Evolutionary conservation across 2,888 invertebrate genomes (phyloP).

Genomic region (Cepaea hortensis): DNA sequence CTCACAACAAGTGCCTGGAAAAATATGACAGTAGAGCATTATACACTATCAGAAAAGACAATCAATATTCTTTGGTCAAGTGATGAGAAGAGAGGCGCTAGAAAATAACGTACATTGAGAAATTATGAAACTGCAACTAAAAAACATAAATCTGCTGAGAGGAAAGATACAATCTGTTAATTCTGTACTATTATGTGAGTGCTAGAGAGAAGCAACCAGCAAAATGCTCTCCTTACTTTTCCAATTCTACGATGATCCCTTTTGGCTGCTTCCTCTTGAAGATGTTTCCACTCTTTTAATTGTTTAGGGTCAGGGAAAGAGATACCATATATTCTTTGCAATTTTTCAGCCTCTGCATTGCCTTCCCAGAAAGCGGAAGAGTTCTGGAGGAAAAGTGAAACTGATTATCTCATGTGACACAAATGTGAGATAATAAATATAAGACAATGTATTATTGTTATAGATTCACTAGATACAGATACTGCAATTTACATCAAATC

Average conservation of each 20-base stretch:
- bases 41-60: too few species aligned
- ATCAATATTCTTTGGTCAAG: too few species aligned
- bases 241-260: slow-evolving; percentile 97
- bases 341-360: slow-evolving; percentile 91
- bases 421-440: neutral
- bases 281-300: slow-evolving; percentile 96
- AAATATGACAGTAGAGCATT: too few species aligned
- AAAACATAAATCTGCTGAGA: too few species aligned
- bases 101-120: too few species aligned
- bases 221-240: slow-evolving; percentile 76
- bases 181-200: neutral
- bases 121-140: too few species aligned
- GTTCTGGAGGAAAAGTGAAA: slow-evolving; percentile 72
- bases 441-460: neutral
- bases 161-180: neutral
- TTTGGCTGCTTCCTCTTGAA: slow-evolving; percentile 98
- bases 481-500: too few species aligned
- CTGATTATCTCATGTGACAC: neutral
- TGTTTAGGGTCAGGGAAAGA: slow-evolving; percentile 97
- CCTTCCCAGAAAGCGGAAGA: slow-evolving; percentile 96
- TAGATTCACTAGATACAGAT: too few species aligned
- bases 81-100: too few species aligned
- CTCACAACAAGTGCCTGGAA: too few species aligned
- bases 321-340: slow-evolving; percentile 96
- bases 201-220: neutral